These are phyloP conservation scores for Clarias pachynema DNA, from an alignment of 2,797 vertebrate species.

Conservation along the genomic window DNA sequence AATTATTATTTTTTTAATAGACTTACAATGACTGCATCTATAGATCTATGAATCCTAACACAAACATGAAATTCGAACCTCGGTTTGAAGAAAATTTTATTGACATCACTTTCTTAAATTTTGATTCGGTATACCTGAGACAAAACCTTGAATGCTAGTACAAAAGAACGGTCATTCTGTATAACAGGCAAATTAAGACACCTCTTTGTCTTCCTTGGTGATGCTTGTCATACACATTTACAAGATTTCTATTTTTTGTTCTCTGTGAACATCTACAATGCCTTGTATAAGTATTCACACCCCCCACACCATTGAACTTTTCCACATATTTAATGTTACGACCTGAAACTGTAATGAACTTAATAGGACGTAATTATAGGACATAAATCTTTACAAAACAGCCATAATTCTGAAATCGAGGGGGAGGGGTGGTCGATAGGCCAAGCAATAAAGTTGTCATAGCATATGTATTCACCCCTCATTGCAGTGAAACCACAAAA, in stretches of 20 bases:
- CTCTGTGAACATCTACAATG: not conserved
- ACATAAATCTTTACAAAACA: not conserved
- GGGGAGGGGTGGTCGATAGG: not conserved
- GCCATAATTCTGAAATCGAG: not conserved
- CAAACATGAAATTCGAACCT: too few relatives aligned
- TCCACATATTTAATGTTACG: not conserved
- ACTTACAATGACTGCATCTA: too few relatives aligned
- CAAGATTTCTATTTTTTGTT: not conserved
- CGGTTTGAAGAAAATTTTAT: too few relatives aligned
- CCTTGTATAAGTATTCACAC: not conserved
- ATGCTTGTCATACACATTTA: not conserved
- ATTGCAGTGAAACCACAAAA: not conserved
- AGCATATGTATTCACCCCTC: not conserved
- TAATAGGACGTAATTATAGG: not conserved
- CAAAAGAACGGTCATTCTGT: not conserved
- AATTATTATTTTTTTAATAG: too few relatives aligned
- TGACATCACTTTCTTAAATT: too few relatives aligned
- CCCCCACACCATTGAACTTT: not conserved
- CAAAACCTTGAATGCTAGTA: not conserved
- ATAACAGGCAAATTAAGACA: not conserved
- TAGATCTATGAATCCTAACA: too few relatives aligned
- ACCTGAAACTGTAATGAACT: not conserved
- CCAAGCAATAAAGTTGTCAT: not conserved
- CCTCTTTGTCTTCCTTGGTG: not conserved
- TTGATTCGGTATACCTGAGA: too few relatives aligned